phyloP scores from a whole-genome alignment of 2,113 vertebrate genomes.

The Phylloscopus trochiloides region DNA sequence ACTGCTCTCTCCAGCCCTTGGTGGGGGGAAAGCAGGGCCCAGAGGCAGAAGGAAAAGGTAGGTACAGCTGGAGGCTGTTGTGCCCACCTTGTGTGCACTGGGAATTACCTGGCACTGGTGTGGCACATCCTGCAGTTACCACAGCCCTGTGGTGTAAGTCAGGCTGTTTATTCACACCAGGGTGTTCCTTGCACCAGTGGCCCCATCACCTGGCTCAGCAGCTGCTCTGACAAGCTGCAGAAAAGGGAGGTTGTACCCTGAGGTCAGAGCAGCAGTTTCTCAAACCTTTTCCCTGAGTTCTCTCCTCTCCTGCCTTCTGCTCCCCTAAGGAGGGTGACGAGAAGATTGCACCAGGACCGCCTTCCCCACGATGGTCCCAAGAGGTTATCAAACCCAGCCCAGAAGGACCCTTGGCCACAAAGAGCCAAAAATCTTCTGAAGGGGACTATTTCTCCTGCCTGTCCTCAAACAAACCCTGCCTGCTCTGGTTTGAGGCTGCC shows the following conservation, averaged over 20 bases:
- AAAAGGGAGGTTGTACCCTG: neutral
- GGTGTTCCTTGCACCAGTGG: neutral
- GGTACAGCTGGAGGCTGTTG: neutral
- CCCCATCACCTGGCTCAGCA: neutral
- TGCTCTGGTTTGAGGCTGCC: neutral
- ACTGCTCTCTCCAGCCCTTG: neutral
- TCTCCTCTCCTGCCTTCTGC: neutral
- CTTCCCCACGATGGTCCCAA: neutral
- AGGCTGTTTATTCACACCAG: neutral
- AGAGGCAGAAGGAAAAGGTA: neutral
- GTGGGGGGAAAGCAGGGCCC: neutral
- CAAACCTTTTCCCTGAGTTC: neutral
- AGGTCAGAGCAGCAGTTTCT: neutral
- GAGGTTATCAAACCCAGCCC: neutral
- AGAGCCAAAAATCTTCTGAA: neutral
- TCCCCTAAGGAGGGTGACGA: neutral
- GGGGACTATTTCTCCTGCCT: neutral
- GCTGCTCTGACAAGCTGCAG: neutral
- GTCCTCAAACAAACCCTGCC: neutral
- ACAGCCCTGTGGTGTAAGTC: neutral
- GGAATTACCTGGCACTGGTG: fast-evolving
- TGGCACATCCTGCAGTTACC: neutral
- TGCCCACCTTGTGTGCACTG: neutral
- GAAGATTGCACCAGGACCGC: fast-evolving
- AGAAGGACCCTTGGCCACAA: neutral